Conservation (phyloP, 2,888 invertebrate genomes). For the Chironomus tentans region DNA sequence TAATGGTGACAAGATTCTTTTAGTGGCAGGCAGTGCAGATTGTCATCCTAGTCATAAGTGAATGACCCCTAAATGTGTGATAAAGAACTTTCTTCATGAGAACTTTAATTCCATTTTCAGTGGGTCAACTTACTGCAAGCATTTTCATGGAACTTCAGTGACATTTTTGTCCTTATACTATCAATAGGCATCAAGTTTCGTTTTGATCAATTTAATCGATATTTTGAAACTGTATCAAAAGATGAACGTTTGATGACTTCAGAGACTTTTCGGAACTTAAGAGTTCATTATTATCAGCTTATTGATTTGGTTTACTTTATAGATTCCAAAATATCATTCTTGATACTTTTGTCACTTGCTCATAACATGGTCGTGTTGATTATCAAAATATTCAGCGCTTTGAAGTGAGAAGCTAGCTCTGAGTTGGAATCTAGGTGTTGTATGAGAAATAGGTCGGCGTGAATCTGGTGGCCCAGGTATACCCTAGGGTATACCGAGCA, state of each 20-base stretch:
- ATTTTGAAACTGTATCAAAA: slow-evolving; percentile 14
- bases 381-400: slow-evolving; percentile 2
- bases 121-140: slow-evolving; percentile 8
- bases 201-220: slow-evolving; percentile 11
- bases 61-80: too few species aligned
- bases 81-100: too few species aligned
- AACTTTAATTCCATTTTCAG: too few species aligned
- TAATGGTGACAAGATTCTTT: too few species aligned
- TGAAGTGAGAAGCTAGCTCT: neutral
- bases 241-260: slow-evolving; percentile 32
- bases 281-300: slow-evolving; percentile 41
- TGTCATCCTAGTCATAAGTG: too few species aligned
- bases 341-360: slow-evolving; percentile 41
- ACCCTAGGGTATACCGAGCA: too few species aligned
- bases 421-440: neutral
- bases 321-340: slow-evolving; percentile 38
- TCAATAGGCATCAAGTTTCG: neutral
- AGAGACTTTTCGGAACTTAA: slow-evolving; percentile 41
- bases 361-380: slow-evolving; percentile 35
- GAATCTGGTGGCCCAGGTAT: too few species aligned
- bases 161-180: neutral
- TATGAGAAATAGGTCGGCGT: too few species aligned
- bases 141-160: slow-evolving; percentile 9
- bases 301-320: slow-evolving; percentile 38
- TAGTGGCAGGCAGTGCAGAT: too few species aligned